These are phyloP conservation scores for Anthrax anthrax DNA, from an alignment of 2,888 invertebrate genomes.

Conservation along the genomic window DNA sequence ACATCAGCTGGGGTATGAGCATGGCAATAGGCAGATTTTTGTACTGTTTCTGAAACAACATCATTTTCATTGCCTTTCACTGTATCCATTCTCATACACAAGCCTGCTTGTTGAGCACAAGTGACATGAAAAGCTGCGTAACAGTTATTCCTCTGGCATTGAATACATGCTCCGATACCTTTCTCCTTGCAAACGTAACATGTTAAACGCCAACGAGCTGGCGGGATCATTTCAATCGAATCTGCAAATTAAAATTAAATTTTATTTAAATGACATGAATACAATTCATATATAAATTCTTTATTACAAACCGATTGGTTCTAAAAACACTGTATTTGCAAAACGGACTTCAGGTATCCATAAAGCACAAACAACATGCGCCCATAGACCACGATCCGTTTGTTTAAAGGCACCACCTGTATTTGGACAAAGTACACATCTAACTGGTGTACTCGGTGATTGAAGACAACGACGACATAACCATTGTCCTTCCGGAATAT, in stretches of 20 bases:
- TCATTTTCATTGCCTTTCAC: slow-evolving; percentile 49
- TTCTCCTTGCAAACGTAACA: slow-evolving; percentile 94
- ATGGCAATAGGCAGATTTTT: slow-evolving; percentile 94
- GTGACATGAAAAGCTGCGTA: slow-evolving; percentile 98
- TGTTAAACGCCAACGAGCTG: slow-evolving; percentile 89
- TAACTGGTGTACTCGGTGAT: slow-evolving; percentile 89
- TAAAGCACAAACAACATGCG: slow-evolving; percentile 94
- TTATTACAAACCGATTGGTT: slow-evolving; percentile 63
- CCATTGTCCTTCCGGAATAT: slow-evolving; percentile 97
- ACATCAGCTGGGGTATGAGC: slow-evolving; percentile 54
- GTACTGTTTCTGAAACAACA: slow-evolving; percentile 65
- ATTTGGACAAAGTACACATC: slow-evolving; percentile 96
- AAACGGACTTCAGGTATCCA: slow-evolving; percentile 99
- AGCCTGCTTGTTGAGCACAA: slow-evolving; percentile 87
- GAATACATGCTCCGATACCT: slow-evolving; percentile 91
- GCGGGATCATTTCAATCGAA: slow-evolving; percentile 89
- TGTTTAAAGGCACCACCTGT: slow-evolving; percentile 98
- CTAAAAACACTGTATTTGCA: slow-evolving; percentile 93
- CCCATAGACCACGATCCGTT: slow-evolving; percentile 90
- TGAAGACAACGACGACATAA: slow-evolving; percentile 89
- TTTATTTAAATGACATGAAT: background rate
- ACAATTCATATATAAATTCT: background rate
- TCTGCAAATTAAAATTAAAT: slow-evolving; percentile 37
- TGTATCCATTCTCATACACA: slow-evolving; percentile 95
- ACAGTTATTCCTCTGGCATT: slow-evolving; percentile 92